Conservation (phyloP, 2,113 vertebrate genomes). For the Pelodiscus sinensis region DNA sequence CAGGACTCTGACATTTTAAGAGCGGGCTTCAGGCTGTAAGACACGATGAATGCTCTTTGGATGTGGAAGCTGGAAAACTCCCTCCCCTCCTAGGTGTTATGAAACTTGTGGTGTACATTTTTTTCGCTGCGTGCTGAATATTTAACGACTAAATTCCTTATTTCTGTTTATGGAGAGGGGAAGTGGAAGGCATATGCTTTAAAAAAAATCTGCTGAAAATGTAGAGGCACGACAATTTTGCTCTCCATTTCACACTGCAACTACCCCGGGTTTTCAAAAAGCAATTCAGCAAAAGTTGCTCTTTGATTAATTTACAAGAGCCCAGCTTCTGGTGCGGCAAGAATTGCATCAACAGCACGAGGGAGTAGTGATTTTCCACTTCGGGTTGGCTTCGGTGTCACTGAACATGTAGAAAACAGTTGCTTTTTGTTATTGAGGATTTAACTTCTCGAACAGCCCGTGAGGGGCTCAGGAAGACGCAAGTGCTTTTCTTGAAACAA, state of each 20-base stretch:
- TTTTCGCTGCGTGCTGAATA: not conserved
- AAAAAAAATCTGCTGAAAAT: not conserved
- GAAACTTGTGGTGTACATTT: not conserved
- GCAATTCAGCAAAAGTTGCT: not conserved
- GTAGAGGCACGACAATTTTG: not conserved
- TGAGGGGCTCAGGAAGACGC: not conserved
- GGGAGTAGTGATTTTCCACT: not conserved
- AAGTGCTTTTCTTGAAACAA: not conserved
- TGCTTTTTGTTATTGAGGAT: not conserved
- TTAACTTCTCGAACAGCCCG: not conserved
- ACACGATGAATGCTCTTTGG: not conserved
- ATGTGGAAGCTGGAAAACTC: not conserved
- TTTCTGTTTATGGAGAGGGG: not conserved
- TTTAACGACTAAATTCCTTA: not conserved
- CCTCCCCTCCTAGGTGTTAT: conserved; percentile 21
- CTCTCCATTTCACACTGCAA: not conserved
- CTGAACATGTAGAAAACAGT: not conserved
- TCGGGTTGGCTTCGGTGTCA: not conserved
- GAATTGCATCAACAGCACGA: not conserved
- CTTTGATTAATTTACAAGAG: not conserved
- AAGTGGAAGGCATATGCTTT: not conserved
- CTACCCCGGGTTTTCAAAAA: not conserved
- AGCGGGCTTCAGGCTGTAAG: not conserved
- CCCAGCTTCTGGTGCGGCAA: not conserved
- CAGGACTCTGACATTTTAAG: not conserved